Percentiles rank a stretch among this genome's conserved stretches.
Evolutionary conservation across 2,797 vertebrate genomes (phyloP).

Genomic region (Todus mexicanus): DNA sequence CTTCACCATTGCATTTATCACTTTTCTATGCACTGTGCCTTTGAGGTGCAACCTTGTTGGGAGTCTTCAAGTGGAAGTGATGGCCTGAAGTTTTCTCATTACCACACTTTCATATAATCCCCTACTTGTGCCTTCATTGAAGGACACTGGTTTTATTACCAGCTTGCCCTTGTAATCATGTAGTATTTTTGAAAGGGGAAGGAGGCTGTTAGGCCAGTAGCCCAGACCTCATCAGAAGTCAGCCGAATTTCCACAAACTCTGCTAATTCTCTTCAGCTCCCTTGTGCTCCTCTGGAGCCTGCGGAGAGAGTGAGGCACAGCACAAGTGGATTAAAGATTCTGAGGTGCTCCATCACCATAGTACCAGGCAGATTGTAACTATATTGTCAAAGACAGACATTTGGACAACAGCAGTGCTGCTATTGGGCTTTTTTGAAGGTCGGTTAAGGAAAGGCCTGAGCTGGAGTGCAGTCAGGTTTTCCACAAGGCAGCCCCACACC

Average conservation of each 20-base stretch:
- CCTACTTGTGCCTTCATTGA: neutral
- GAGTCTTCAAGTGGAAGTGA: neutral
- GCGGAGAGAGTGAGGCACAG: neutral
- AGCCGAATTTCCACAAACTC: neutral
- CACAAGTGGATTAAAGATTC: neutral
- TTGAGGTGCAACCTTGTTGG: neutral
- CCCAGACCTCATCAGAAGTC: neutral
- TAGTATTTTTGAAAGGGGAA: neutral
- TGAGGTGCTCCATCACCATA: neutral
- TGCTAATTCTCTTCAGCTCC: neutral
- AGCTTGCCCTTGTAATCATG: neutral
- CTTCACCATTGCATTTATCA: neutral
- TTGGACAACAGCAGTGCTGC: neutral
- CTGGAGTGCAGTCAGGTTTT: neutral
- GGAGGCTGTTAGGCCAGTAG: neutral
- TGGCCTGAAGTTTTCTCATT: neutral
- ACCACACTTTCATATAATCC: neutral
- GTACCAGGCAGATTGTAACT: neutral
- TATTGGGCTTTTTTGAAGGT: neutral
- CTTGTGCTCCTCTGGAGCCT: neutral
- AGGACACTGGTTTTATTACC: neutral
- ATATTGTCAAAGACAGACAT: neutral
- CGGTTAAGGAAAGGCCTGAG: neutral
- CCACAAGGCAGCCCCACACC: neutral
- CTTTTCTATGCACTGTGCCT: neutral